Conservation (phyloP, 2,797 vertebrate species). For the Acanthis flammea region DNA sequence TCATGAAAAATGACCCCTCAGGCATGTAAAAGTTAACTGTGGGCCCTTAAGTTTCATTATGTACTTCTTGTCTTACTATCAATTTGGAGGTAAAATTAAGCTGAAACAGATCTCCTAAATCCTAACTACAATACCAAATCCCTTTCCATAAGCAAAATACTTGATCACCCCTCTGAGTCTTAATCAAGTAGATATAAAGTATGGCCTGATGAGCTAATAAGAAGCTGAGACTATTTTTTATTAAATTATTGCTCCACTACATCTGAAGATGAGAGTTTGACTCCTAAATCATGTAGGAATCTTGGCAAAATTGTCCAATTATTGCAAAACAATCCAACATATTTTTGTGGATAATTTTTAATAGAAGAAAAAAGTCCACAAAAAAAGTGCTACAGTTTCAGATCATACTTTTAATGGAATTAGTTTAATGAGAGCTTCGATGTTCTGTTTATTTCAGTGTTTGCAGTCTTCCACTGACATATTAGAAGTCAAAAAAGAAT, state of each 20-base stretch:
- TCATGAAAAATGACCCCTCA: neutral
- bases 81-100: constrained; percentile 1
- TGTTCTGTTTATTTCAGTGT: neutral
- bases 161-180: neutral
- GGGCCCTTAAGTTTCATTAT: neutral
- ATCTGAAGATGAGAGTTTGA: neutral
- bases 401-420: neutral
- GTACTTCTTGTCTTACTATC: neutral
- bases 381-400: neutral
- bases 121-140: neutral
- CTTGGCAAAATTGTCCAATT: neutral
- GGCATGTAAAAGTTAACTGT: neutral
- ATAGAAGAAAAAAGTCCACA: neutral
- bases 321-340: neutral
- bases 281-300: neutral
- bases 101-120: neutral
- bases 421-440: neutral
- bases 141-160: neutral
- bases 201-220: neutral
- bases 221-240: neutral
- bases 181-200: neutral
- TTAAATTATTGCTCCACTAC: neutral
- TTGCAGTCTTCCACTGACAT: neutral
- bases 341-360: neutral
- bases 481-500: neutral